Evolutionary conservation across 2,113 vertebrate genomes (phyloP).

Genomic region (Melanerpes formicivorus): DNA sequence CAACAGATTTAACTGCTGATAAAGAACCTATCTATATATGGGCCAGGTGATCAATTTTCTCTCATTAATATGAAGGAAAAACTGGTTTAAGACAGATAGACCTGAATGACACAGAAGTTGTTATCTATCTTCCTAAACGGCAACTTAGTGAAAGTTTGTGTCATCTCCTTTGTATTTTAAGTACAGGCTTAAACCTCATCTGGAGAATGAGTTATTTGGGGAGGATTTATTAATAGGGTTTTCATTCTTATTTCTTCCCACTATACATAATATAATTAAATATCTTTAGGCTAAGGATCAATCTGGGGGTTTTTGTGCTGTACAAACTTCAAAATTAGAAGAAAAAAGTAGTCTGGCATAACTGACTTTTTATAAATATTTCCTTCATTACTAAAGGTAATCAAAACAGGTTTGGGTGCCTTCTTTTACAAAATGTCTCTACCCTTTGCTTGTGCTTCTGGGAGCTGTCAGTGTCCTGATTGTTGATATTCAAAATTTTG

Average conservation of each 20-base stretch:
- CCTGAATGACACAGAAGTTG: not conserved
- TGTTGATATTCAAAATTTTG: not conserved
- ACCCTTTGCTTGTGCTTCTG: not conserved
- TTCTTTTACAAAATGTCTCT: not conserved
- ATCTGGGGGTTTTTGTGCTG: not conserved
- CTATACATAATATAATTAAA: not conserved
- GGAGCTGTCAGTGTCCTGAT: not conserved
- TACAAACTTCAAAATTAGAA: not conserved
- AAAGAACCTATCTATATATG: not conserved
- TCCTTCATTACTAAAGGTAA: not conserved
- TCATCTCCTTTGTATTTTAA: not conserved
- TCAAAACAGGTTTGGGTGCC: not conserved
- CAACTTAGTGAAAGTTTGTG: not conserved
- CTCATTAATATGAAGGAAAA: not conserved
- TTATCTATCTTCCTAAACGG: not conserved
- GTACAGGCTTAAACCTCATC: not conserved
- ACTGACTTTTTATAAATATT: not conserved
- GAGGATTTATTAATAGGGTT: not conserved
- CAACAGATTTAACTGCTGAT: not conserved
- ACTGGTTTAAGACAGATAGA: not conserved
- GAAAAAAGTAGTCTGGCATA: not conserved
- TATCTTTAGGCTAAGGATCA: not conserved
- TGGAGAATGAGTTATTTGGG: not conserved
- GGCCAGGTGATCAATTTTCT: not conserved
- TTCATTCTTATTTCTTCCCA: not conserved